phyloP scores from a whole-genome alignment of 2,888 invertebrate genomes.

The Uloborus plumipes region DNA sequence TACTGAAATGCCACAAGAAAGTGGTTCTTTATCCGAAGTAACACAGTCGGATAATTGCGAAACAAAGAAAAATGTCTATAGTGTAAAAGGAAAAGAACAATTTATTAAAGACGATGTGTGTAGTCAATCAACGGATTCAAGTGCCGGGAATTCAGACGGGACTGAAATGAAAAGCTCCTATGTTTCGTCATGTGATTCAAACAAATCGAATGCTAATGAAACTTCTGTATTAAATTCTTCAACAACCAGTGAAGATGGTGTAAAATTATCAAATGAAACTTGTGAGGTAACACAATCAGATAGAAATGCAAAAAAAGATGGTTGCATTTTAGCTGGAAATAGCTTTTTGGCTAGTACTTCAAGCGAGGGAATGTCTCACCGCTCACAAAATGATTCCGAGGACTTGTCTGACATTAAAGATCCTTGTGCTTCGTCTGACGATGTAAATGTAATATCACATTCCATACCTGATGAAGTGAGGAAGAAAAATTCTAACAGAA shows the following conservation, averaged over 20 bases:
- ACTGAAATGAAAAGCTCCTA: constrained; percentile 20
- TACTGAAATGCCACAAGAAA: no score
- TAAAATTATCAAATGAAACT: neutral
- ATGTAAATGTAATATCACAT: neutral
- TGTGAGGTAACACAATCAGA: constrained; percentile 48
- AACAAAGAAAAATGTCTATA: no score
- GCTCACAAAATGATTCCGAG: no score
- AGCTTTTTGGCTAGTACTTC: no score
- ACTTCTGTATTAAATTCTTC: neutral
- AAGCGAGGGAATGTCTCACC: no score
- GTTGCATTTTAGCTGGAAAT: constrained; percentile 8
- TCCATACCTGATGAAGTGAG: no score
- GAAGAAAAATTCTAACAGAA: no score
- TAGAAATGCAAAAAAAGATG: constrained; percentile 1
- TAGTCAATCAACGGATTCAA: constrained; percentile 40
- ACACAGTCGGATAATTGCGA: no score
- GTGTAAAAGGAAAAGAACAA: no score
- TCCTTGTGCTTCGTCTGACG: neutral
- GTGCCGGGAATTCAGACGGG: neutral
- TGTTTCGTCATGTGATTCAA: constrained; percentile 36
- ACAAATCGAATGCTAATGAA: neutral
- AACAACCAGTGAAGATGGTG: neutral
- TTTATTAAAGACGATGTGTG: neutral
- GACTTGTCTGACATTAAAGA: neutral
- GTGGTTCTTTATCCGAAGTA: no score